A percentile compares a stretch with the other conserved stretches of the same genome.
Conservation (phyloP, 2,113 vertebrate genomes). For the Machaerirhynchus nigripectus region DNA sequence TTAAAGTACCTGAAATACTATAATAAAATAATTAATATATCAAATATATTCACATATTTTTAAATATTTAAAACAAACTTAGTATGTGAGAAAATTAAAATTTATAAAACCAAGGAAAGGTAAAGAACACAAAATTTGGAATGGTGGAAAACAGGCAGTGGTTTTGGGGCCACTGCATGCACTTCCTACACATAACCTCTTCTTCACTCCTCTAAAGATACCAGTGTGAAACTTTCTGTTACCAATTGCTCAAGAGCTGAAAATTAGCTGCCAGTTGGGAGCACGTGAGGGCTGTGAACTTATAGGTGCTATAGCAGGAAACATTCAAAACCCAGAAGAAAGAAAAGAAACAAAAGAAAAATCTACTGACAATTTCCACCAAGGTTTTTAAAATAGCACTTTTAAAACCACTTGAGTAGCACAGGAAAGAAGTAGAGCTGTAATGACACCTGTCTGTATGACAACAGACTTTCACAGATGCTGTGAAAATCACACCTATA, state of each 20-base stretch:
- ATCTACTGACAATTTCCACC: not conserved
- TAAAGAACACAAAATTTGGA: not conserved
- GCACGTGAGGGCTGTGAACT: not conserved
- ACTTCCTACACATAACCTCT: not conserved
- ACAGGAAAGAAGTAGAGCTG: not conserved
- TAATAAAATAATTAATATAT: not conserved
- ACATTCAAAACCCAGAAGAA: not conserved
- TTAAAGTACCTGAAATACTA: not conserved
- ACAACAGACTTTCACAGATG: not conserved
- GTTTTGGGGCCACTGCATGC: not conserved
- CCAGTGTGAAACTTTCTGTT: not conserved
- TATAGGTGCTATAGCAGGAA: not conserved
- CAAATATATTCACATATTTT: not conserved
- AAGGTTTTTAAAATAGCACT: not conserved
- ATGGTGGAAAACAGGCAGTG: not conserved
- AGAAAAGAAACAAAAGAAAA: not conserved
- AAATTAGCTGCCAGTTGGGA: not conserved
- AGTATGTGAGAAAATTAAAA: not conserved
- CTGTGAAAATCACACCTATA: not conserved
- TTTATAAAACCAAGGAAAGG: not conserved
- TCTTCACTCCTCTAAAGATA: not conserved
- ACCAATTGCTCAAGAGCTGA: not conserved
- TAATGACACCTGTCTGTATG: not conserved
- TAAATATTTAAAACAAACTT: not conserved
- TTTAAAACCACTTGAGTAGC: not conserved